Evolutionary conservation across 1,140 invertebrate species (phyloP), one percentile per base, ranked within the genome.

Genomic region (Bombus waltoni): DNA sequence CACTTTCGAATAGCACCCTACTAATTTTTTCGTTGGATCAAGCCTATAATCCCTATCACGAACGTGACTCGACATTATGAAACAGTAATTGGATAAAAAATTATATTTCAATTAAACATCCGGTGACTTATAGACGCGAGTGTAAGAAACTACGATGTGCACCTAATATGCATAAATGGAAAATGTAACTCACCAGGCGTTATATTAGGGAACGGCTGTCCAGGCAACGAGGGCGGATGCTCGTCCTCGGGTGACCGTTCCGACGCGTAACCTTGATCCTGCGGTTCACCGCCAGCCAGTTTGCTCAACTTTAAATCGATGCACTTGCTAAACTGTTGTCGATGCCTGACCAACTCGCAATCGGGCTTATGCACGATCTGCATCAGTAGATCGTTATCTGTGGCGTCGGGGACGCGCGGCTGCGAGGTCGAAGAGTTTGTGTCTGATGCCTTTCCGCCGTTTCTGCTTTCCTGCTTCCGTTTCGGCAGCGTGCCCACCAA

Each of bases 241-340:
- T 97, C 97, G 73, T 97, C 97, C 93, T 97, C 97, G 1, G 97
- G 97, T 1, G 97, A 97, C n/a, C 97, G 95, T 91, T 97, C 97
- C 0, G 97, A 97, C 5, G 96, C 97, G 93, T 98, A 97, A 62
- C 97, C 97, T 92, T 97, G 97, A 94, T 97, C 97, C 93, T 97
- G 97, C 42, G 96, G 96, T 53, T 96, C 94, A 28, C 93, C 96
- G 77, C 97, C 96, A 18, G 87, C 85, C 47, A 94, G 71, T 73
- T 93, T 93, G 78, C 90, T 94, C 15, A 94, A 86, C 83, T 94
- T 95, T 25, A 93, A 59, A 83, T 94, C 93, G n/a, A 92, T 86
- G 73, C 87, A 88, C 57, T 89, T 92, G 77, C 78, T 86, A 42
- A 87, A 91, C 70, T 90, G 89, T 38, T 91, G 90, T 2, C 91